phyloP scores from a whole-genome alignment of 2,888 invertebrate genomes.

The Azorinus chamasolen region DNA sequence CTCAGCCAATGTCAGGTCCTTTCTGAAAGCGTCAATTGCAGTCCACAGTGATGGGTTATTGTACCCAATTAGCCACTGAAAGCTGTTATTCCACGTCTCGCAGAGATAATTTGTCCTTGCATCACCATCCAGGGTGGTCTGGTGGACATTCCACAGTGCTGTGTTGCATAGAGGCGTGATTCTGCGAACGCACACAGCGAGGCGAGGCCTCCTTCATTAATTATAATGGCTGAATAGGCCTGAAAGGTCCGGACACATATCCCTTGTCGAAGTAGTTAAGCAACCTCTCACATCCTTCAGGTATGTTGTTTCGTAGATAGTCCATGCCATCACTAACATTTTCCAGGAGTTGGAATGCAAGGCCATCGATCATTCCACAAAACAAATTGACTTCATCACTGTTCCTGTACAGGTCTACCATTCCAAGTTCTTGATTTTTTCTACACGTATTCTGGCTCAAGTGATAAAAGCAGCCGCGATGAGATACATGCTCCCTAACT shows the following conservation, averaged over 20 bases:
- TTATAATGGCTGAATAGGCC: neutral
- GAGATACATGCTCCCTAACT: slow-evolving; percentile 18
- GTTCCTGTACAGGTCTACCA: slow-evolving; percentile 6
- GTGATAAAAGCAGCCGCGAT: slow-evolving; percentile 14
- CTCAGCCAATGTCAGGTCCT: neutral
- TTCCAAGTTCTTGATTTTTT: slow-evolving; percentile 6
- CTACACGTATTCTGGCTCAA: slow-evolving; percentile 24
- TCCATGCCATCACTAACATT: slow-evolving; percentile 8
- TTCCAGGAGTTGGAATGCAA: slow-evolving; percentile 10
- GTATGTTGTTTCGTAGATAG: neutral
- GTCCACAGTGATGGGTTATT: slow-evolving; percentile 21
- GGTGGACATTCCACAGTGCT: slow-evolving; percentile 12
- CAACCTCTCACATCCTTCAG: neutral
- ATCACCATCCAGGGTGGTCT: neutral
- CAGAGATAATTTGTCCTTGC: slow-evolving; percentile 17
- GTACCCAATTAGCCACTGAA: slow-evolving; percentile 4
- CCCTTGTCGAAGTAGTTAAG: slow-evolving; percentile 6
- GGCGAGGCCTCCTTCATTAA: neutral
- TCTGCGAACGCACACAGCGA: neutral
- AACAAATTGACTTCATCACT: slow-evolving; percentile 4
- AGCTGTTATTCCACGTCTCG: slow-evolving; percentile 14
- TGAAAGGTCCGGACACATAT: slow-evolving; percentile 13
- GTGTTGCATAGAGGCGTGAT: neutral
- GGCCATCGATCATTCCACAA: slow-evolving; percentile 26
- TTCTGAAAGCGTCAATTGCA: slow-evolving; percentile 7